Conservation (phyloP, 1,140 invertebrate species). For the Diachasmimorpha longicaudata region DNA sequence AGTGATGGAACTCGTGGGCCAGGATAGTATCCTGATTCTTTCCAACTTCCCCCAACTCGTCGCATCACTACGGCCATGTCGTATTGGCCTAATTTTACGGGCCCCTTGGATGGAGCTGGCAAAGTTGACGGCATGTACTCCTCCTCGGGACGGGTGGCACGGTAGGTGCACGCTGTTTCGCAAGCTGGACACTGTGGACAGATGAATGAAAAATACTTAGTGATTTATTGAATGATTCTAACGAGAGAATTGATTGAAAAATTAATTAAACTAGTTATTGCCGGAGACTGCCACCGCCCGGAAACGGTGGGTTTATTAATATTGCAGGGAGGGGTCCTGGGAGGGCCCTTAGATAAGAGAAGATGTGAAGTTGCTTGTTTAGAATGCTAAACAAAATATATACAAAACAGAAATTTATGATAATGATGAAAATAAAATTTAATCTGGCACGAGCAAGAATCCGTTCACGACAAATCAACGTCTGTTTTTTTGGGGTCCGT, state of each 20-base stretch:
- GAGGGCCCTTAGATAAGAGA: no score
- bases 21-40: constrained; percentile 46
- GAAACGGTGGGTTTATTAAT: no score
- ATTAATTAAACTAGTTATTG: background rate
- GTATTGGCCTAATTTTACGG: constrained; percentile 43
- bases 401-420: no score
- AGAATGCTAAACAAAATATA: no score
- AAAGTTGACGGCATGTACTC: constrained; percentile 53
- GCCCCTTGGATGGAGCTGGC: constrained; percentile 50
- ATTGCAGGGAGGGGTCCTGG: no score
- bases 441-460: no score
- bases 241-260: no score
- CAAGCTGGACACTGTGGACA: constrained; percentile 51
- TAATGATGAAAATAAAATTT: no score
- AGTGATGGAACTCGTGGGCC: constrained; percentile 40
- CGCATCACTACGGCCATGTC: constrained; percentile 54
- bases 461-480: no score
- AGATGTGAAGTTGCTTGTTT: no score
- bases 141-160: constrained; percentile 41
- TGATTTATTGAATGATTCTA: background rate
- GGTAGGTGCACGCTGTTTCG: constrained; percentile 48
- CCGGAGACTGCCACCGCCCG: no score
- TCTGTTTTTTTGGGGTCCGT: no score
- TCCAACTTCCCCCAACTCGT: constrained; percentile 47
- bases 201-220: background rate